Conservation (phyloP, 2,797 vertebrate genomes). For the Xerus rutilus region DNA sequence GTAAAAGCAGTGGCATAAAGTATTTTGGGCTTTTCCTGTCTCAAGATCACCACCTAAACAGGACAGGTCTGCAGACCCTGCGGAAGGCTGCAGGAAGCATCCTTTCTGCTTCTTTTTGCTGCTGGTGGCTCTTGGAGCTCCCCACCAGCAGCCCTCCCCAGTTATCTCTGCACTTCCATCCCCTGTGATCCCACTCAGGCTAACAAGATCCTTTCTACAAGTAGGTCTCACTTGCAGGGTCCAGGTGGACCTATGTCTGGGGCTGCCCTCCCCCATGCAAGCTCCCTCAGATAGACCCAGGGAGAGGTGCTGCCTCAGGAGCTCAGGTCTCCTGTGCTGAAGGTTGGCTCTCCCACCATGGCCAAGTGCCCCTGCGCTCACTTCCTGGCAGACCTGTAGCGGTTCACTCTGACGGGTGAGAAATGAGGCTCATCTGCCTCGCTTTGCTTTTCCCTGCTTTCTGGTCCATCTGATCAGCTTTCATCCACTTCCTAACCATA, state of each 20-base stretch:
- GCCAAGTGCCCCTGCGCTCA: too few species aligned
- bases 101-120: too few species aligned
- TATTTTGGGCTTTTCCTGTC: background rate
- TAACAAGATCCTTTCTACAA: background rate
- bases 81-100: too few species aligned
- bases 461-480: background rate
- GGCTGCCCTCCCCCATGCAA: background rate
- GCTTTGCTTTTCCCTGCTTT: background rate
- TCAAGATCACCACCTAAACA: background rate
- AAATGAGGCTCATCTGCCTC: fast-evolving
- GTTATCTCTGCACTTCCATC: background rate
- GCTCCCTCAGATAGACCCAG: too few species aligned
- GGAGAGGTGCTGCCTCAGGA: too few species aligned
- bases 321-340: background rate
- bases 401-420: background rate
- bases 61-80: too few species aligned
- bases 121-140: too few species aligned
- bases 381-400: too few species aligned
- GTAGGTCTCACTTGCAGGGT: background rate
- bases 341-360: background rate
- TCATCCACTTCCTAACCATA: background rate
- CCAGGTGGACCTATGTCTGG: background rate
- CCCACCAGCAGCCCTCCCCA: background rate
- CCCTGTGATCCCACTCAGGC: too few species aligned
- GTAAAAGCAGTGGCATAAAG: background rate